Evolutionary conservation across 2,888 invertebrate species (phyloP), one percentile per base, ranked within the genome.

Genomic region (Aphelenchoides bicaudatus): DNA sequence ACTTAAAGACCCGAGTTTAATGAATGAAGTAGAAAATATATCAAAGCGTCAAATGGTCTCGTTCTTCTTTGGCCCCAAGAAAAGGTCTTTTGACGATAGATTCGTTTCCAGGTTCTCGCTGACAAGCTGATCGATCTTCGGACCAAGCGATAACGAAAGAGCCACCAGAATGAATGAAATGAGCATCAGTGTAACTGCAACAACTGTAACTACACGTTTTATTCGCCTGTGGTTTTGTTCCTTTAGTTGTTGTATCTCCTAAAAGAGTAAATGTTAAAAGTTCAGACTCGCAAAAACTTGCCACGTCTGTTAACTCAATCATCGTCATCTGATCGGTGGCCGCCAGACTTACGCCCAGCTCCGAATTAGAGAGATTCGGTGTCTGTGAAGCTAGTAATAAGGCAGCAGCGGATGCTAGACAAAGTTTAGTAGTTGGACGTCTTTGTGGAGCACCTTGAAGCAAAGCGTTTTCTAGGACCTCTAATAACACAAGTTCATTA

Each of bases 61-160:
- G 50, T 65, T 61, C 38, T 56, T 48, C 34, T 60, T 64, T 21
- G 66, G 69, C 0, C 66, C 66, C 34, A 69, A 55, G 28, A 66
- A 70, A 28, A 66, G 46, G n/a, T 66, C 66, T 30, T 66, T 64
- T n/a, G 70, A 70, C 16, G 66, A 56, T 28, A 66, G 39, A 29
- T 67, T 58, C 28, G 52, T 37, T 29, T 66, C 69, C 39, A 66
- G 48, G 25, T 60, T 61, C 39, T 66, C 66, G 50, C 59, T 70
- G 28, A 66, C 75, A 61, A 75, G 64, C 52, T 73, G 59, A 62
- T 75, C 75, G 49, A 75, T 75, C 58, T 75, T 75, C 27, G 73
- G 65, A n/a, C 75, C 75, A n/a, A 75, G 61, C 19, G 75, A 75
- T 23, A 75, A 57, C 5, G 75, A 75, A 23, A 75, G 60, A 2